phyloP scores from a whole-genome alignment of 1,140 invertebrate species.

The Laodelphax striatellus region DNA sequence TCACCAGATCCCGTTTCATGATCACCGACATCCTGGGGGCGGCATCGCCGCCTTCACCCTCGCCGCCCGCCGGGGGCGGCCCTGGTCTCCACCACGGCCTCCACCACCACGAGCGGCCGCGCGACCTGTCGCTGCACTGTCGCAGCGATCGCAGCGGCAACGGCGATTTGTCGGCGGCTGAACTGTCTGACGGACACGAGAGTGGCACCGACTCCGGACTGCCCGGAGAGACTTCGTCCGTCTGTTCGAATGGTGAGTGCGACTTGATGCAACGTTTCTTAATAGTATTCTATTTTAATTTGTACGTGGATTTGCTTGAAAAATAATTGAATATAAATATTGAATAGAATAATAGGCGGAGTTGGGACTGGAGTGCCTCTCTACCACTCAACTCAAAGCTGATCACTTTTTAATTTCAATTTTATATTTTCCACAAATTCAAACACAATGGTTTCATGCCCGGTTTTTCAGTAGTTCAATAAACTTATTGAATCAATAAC shows the following conservation, averaged over 20 bases:
- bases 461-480: too few species aligned
- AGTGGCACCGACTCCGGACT: conserved; percentile 27
- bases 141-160: neutral
- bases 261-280: neutral
- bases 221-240: conserved; percentile 27
- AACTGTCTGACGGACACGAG: conserved; percentile 26
- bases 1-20: conserved; percentile 27
- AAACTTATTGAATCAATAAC: too few species aligned
- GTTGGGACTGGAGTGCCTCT: too few species aligned
- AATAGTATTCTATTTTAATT: too few species aligned
- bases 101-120: conserved; percentile 21
- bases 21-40: conserved; percentile 29
- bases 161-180: conserved; percentile 18
- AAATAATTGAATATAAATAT: too few species aligned
- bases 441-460: too few species aligned
- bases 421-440: too few species aligned
- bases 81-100: conserved; percentile 21
- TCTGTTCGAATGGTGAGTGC: conserved; percentile 30
- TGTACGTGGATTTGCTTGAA: too few species aligned
- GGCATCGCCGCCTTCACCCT: conserved; percentile 22
- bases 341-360: too few species aligned
- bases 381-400: too few species aligned
- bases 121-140: conserved; percentile 14
- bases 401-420: too few species aligned
- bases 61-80: conserved; percentile 15